phyloP scores from a whole-genome alignment of 2,113 vertebrate species.

The Callithrix jacchus region DNA sequence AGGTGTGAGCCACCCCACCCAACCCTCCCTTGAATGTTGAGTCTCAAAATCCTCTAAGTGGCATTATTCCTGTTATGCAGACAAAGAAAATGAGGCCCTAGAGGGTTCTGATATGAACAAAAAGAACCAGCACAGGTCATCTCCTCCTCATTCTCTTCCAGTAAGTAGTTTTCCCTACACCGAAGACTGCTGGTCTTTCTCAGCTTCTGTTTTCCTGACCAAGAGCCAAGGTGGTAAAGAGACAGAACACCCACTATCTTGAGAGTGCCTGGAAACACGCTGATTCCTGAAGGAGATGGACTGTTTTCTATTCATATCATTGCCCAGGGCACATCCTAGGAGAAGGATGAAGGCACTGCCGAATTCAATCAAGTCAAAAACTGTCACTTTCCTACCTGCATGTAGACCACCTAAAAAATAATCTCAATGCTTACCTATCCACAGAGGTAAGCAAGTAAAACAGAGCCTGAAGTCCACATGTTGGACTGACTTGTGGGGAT shows the following conservation, averaged over 20 bases:
- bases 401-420: background rate
- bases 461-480: slow-evolving; percentile 96
- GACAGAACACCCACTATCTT: background rate
- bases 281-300: background rate
- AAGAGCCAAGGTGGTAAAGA: slow-evolving; percentile 15
- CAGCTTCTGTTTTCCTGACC: slow-evolving; percentile 27
- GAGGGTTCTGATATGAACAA: background rate
- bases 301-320: background rate
- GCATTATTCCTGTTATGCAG: background rate
- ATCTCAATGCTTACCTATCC: slow-evolving; percentile 89
- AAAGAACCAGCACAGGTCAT: background rate
- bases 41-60: slow-evolving; percentile 18
- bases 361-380: background rate
- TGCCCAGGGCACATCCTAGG: background rate
- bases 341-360: background rate
- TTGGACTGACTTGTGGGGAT: slow-evolving; percentile 95
- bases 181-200: background rate
- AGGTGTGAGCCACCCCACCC: too few species aligned
- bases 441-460: slow-evolving; percentile 98
- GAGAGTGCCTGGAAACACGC: background rate
- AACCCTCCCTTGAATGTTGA: background rate
- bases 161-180: background rate
- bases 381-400: background rate
- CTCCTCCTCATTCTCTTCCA: background rate
- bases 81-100: background rate